Conservation (phyloP, 2,113 vertebrate genomes). For the Sorex fumeus region DNA sequence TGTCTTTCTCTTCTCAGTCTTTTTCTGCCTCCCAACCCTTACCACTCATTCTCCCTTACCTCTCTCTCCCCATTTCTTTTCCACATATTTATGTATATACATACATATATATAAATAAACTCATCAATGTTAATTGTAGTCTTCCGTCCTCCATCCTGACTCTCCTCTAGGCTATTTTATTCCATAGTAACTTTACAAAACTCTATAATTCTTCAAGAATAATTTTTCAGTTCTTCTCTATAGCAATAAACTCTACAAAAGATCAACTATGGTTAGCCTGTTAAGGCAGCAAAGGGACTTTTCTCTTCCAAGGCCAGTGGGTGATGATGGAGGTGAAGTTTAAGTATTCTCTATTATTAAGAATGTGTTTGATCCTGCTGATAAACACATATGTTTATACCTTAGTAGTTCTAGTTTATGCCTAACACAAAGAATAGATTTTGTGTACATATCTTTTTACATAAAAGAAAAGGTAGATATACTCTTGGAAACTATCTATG, state of each 20-base stretch:
- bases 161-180: background rate
- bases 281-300: background rate
- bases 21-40: too few relatives aligned
- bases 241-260: background rate
- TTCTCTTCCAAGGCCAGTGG: background rate
- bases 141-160: background rate
- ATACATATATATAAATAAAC: too few relatives aligned
- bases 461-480: too few relatives aligned
- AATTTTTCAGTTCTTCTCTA: background rate
- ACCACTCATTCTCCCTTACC: background rate
- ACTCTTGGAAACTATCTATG: too few relatives aligned
- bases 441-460: too few relatives aligned
- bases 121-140: background rate
- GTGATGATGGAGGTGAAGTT: background rate
- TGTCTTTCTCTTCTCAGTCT: too few relatives aligned
- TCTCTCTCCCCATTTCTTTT: too few relatives aligned
- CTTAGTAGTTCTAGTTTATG: background rate
- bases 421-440: background rate
- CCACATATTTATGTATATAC: too few relatives aligned
- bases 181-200: background rate
- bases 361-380: background rate
- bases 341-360: background rate
- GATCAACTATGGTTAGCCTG: background rate
- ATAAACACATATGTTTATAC: background rate
- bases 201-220: too few relatives aligned